A percentile compares a stretch with the other conserved stretches of the same genome.
These are phyloP conservation scores for Mastomys natalensis DNA, from an alignment of 2,113 vertebrate genomes.

Conservation along the genomic window DNA sequence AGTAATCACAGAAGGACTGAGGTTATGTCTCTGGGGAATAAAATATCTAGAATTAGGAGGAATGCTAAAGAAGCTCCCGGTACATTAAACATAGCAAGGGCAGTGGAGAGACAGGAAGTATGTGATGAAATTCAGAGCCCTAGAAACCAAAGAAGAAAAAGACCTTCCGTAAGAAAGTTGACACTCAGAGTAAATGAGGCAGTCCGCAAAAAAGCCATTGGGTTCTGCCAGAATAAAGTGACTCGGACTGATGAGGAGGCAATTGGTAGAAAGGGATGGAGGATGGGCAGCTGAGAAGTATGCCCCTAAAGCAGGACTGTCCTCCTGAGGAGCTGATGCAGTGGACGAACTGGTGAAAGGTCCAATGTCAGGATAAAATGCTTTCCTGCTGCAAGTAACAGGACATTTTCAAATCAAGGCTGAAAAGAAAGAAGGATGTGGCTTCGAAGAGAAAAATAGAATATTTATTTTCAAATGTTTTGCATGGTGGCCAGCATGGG, in stretches of 20 bases:
- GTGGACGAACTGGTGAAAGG: not conserved
- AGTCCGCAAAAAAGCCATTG: not conserved
- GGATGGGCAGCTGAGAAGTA: not conserved
- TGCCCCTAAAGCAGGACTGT: not conserved
- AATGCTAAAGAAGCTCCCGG: not conserved
- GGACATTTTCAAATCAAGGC: not conserved
- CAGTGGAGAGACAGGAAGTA: not conserved
- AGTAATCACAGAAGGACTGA: not conserved
- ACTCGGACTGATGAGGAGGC: not conserved
- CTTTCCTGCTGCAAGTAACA: conserved; percentile 55
- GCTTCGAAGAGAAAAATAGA: not conserved
- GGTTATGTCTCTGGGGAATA: not conserved
- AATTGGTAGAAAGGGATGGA: conserved; percentile 11
- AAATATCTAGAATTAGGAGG: not conserved
- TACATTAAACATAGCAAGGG: not conserved
- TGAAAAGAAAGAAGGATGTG: conserved; percentile 7
- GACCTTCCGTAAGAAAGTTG: conserved; percentile 7
- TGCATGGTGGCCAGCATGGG: not conserved
- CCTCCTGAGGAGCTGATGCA: not conserved
- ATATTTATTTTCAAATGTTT: conserved; percentile 40
- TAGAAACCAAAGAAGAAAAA: not conserved
- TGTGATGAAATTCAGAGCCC: not conserved
- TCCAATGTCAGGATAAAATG: not conserved
- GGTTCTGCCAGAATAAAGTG: conserved; percentile 11
- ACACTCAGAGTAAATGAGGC: not conserved